phyloP scores from a whole-genome alignment of 2,113 vertebrate genomes.

The Cryptoleucopteryx plumbea region DNA sequence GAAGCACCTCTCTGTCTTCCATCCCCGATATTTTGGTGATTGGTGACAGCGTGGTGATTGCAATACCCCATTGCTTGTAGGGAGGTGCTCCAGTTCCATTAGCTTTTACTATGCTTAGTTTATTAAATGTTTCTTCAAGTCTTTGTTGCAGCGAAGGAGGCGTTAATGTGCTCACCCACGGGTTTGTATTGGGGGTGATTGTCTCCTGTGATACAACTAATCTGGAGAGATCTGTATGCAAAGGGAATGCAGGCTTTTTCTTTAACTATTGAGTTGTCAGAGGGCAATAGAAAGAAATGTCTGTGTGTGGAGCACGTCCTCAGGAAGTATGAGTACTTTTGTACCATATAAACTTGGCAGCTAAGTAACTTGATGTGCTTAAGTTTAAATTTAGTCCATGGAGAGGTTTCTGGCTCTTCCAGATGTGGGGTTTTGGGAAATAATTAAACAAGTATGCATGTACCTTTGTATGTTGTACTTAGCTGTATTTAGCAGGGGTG shows the following conservation, averaged over 20 bases:
- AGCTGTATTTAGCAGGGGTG: neutral
- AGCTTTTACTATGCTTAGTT: neutral
- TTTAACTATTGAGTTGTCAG: neutral
- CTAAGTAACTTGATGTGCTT: neutral
- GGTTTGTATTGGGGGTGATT: neutral
- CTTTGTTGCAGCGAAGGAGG: neutral
- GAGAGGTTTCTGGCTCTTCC: neutral
- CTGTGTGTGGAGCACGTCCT: neutral
- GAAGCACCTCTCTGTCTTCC: neutral
- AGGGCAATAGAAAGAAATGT: neutral
- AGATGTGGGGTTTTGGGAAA: fast-evolving
- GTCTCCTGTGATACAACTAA: neutral
- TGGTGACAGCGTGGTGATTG: neutral
- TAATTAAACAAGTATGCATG: fast-evolving
- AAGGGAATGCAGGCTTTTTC: neutral
- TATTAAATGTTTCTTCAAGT: neutral
- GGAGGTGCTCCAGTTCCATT: neutral
- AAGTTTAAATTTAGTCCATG: neutral
- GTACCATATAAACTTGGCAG: neutral
- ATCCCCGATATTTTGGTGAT: neutral
- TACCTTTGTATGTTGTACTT: neutral
- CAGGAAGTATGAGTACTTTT: neutral
- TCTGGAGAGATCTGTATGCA: neutral
- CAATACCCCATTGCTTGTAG: neutral
- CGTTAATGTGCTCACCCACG: neutral